Base-by-base conservation (phyloP, 2,113 vertebrate species). In the Antigone vipio region DNA sequence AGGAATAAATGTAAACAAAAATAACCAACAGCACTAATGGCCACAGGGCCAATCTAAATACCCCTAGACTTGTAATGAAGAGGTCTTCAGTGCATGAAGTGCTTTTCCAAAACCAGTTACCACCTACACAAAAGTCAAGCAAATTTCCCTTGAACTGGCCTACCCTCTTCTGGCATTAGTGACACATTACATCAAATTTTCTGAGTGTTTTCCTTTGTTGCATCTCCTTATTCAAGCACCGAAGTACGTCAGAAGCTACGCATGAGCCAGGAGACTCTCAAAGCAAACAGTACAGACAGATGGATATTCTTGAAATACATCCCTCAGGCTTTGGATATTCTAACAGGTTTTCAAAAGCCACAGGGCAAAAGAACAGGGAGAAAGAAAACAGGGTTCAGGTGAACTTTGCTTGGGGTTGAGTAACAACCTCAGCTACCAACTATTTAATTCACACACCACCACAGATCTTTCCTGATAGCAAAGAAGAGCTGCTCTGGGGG, bases 111-210 rank as follows among this genome's bases (percentile, higher is more conserved):
- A 93, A 80, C 47, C 50, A 75, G 35, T 19, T 88, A 66, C 44
- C 66, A 88, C 50, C 72, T 75, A 53, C 60, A 93, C 44, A 86
- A 52, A 95, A 94, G 91, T 89, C 83, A 94, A 49, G 40, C 27
- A 92, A 74, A 96, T 90, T 93, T 96, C 94, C 64, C 91, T 95
- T 97, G 96, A 96, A 96, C 91, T 84, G 96, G 85, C 71, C 96
- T 95, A 97, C 96, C 97, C 96, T 97, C 97, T 97, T 97, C 96
- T 97, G 97, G 97, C 89, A 96, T 91, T 94, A 94, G 91, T 80
- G 92, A 96, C 94, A 96, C 96, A 97, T 93, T 97, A 94, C 97
- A 97, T 89, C 93, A 93, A 44, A 88, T 93, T 92, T 85, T 52
- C 81, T 69, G 19, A 78, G 62, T 8, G 14, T 38, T 83, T 85